Evolutionary conservation across 2,113 vertebrate genomes (phyloP).

Genomic region (Leptodactylus fuscus): DNA sequence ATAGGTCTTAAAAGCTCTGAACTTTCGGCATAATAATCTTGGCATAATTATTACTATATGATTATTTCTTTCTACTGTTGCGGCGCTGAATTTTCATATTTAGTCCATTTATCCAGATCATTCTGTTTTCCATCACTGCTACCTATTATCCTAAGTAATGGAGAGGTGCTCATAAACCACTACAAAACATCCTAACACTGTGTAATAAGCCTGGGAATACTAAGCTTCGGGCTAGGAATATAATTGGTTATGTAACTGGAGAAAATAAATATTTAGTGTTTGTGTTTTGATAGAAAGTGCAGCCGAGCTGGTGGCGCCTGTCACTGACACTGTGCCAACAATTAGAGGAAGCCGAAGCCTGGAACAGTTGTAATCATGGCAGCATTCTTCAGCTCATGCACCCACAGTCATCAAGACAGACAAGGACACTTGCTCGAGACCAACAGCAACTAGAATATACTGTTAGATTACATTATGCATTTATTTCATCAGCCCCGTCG

Average conservation of each 20-base stretch:
- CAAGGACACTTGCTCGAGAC: conserved; percentile 26
- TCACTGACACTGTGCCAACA: conserved; percentile 30
- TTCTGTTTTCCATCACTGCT: conserved; percentile 13
- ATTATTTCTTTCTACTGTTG: conserved; percentile 34
- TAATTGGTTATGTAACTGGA: conserved; percentile 42
- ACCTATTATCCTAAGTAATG: conserved; percentile 46
- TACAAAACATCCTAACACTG: conserved; percentile 39
- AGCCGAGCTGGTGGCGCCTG: conserved; percentile 32
- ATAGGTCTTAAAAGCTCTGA: conserved; percentile 17
- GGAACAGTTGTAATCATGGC: conserved; percentile 21
- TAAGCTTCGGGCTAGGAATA: conserved; percentile 37
- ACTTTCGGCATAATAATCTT: conserved; percentile 31
- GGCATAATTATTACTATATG: conserved; percentile 30
- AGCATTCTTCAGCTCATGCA: conserved; percentile 28
- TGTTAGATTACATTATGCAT: conserved; percentile 45
- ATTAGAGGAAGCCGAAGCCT: conserved; percentile 35
- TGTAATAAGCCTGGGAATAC: conserved; percentile 33
- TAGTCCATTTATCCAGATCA: conserved; percentile 3
- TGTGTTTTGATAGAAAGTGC: conserved; percentile 25
- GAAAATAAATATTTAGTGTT: conserved; percentile 54
- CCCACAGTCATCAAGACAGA: conserved; percentile 36
- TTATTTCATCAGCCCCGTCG: conserved; percentile 24
- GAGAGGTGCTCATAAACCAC: conserved; percentile 39
- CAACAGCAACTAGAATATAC: conserved; percentile 16
- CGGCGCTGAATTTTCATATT: conserved; percentile 7